Evolutionary conservation across 2,113 vertebrate species (phyloP).

Genomic region (Tachuris rubrigastra): DNA sequence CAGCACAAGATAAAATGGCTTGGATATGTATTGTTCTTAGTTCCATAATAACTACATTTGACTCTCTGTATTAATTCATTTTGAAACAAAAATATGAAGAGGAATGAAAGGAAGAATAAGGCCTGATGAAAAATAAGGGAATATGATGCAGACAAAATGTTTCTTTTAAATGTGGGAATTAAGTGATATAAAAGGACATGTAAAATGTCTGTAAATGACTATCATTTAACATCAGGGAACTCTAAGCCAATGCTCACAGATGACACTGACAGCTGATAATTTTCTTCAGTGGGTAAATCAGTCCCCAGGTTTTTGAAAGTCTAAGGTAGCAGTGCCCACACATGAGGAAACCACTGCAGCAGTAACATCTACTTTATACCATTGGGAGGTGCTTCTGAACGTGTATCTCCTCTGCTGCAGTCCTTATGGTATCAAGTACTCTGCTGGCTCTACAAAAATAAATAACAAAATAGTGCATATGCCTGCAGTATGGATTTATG

Average conservation of each 20-base stretch:
- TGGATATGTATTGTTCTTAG: not conserved
- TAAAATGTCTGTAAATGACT: not conserved
- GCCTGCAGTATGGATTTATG: not conserved
- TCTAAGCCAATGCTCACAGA: not conserved
- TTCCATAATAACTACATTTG: not conserved
- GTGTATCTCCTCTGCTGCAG: not conserved
- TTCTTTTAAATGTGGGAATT: not conserved
- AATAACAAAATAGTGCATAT: not conserved
- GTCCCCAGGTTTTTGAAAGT: not conserved
- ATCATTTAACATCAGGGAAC: not conserved
- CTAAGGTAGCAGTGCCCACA: not conserved
- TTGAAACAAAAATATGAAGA: not conserved
- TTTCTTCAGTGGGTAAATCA: not conserved
- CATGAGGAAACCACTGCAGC: not conserved
- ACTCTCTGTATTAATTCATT: not conserved
- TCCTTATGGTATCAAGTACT: not conserved
- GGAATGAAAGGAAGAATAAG: not conserved
- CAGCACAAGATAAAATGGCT: not conserved
- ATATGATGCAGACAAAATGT: not conserved
- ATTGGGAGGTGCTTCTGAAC: not conserved
- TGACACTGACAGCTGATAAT: not conserved
- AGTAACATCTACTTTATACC: not conserved
- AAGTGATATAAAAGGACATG: not conserved
- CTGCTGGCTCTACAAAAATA: not conserved
- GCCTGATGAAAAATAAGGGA: not conserved